Evolutionary conservation across 2,113 vertebrate species (phyloP), one percentile per base, ranked within the genome.

Genomic region (Hucho hucho): DNA sequence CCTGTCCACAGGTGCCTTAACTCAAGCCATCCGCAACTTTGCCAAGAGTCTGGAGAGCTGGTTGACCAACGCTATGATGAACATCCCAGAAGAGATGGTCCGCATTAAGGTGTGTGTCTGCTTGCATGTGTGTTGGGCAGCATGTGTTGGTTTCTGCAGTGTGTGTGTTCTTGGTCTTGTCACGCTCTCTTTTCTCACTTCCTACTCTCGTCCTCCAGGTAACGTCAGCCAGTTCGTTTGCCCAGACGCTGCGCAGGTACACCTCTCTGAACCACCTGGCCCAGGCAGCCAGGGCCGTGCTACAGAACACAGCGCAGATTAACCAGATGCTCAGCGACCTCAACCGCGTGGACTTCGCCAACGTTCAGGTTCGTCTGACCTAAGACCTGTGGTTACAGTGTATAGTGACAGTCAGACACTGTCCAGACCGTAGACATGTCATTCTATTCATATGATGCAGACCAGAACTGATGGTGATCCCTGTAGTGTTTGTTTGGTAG

Each of bases 31-130:
- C 84, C 94, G 96, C 74, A 98, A 98, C 87, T 97, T 97, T 90
- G 96, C 96, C 89, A 98, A 98, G 90, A 97, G 96, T 86, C 92
- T 98, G 86, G 96, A 98, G 87, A 96, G 95, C 89, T 98, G 96
- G 96, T 88, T 98, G 85, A 95, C 95, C 29, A 96, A 95, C 0
- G 96, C 96, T 85, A 96, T 97, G 96, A 95, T 97, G 94, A 96
- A 96, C 91, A 95, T 98, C 85, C 96, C 96, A 0, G 96, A 98
- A 86, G 96, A 97, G 90, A 97, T 97, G 95, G 94, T 98, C 76
- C 94, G 95, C 77, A 94, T 96, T 74, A 98, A 98, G 95, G 96
- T 96, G 87, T 78, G 87, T 53, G 22, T 24, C 6, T 37, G 64
- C 70, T 25, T 47, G 29, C 37, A 37, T 43, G 53, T 3, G 26